Base-by-base conservation (phyloP, 2,113 vertebrate genomes). In the Recurvirostra avosetta region DNA sequence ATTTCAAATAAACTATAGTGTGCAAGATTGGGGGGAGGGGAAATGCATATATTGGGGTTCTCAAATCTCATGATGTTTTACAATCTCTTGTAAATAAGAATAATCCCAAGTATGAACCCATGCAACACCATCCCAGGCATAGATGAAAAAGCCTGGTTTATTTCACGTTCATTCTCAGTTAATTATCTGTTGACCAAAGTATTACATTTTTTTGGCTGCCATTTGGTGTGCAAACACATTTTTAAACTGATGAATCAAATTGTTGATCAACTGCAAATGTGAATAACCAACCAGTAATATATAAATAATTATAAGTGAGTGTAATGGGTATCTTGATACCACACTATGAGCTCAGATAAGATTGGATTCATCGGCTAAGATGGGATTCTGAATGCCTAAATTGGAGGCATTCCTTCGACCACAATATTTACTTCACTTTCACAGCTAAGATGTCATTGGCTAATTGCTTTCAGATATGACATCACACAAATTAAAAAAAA, bases 51-150 rank as follows among this genome's bases (percentile, higher is more conserved):
- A 17, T 53, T 56, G 0, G 23, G 5, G 3, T 90, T 88, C 49
- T 88, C 9, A 90, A 45, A 41, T 67, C 32, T 63, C 26, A 26
- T 61, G 13, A 85, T 5, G 12, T 19, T 0, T 84, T 66, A 40
- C 4, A 6, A 32, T 45, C 8, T 78, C 15, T 58, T 59, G 36
- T 12, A 49, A 72, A 73, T 12, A 40, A 5, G 8, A 56, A 62
- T 14, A 47, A 41, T 30, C 3, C 18, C 22, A 71, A 49, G 11
- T 52, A 84, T 61, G 23, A 93, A 26, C 2, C 8, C 5, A 40
- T 43, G 10, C 0, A 0, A 43, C 52, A 15, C 12, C 32, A 5
- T 56, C 23, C 22, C 16, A 61, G 11, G 2, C 11, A 52, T 1
- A 58, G 12, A 68, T 43, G 11, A 43, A 62, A 85, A 36, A 29